These are phyloP conservation scores for Clarias laeviceps DNA, from an alignment of 2,797 vertebrate species.

Conservation along the genomic window DNA sequence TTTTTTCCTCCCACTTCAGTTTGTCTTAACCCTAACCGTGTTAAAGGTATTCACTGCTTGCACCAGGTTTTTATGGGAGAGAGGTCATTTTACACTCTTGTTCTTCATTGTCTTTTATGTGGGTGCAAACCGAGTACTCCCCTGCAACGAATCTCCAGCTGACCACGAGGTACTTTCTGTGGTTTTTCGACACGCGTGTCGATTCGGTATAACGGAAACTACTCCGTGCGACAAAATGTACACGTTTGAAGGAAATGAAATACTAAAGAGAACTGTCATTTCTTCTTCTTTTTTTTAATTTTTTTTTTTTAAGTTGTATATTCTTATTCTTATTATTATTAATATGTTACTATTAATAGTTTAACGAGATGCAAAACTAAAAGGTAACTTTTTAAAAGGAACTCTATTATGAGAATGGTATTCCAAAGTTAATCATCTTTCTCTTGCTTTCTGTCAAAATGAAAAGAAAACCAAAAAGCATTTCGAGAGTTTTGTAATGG, in stretches of 20 bases:
- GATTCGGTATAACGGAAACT: slow-evolving; percentile 34
- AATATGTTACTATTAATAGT: slow-evolving; percentile 81
- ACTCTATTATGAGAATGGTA: slow-evolving; percentile 81
- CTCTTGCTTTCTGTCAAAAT: slow-evolving; percentile 79
- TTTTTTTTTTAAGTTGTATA: slow-evolving; percentile 76
- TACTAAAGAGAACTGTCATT: slow-evolving; percentile 79
- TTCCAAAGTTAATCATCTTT: slow-evolving; percentile 83
- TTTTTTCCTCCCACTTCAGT: slow-evolving; percentile 6
- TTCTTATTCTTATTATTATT: slow-evolving; percentile 61
- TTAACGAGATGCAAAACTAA: slow-evolving; percentile 83
- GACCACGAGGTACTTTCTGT: slow-evolving; percentile 46
- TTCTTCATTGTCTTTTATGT: slow-evolving; percentile 50
- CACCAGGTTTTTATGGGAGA: slow-evolving; percentile 57
- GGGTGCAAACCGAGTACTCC: slow-evolving; percentile 58
- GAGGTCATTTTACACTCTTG: slow-evolving; percentile 50
- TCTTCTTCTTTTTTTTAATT: slow-evolving; percentile 68
- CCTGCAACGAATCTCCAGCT: slow-evolving; percentile 1
- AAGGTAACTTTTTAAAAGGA: slow-evolving; percentile 77
- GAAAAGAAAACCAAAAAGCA: slow-evolving; percentile 77
- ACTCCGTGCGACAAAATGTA: slow-evolving; percentile 68
- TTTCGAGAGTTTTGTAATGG: slow-evolving; percentile 78
- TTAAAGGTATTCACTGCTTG: slow-evolving; percentile 47
- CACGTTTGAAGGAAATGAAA: slow-evolving; percentile 79
- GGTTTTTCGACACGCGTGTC: slow-evolving; percentile 56
- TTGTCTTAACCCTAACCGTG: slow-evolving; percentile 12